Evolutionary conservation across 2,888 invertebrate species (phyloP).

Genomic region (Chrysomela aeneicollis): DNA sequence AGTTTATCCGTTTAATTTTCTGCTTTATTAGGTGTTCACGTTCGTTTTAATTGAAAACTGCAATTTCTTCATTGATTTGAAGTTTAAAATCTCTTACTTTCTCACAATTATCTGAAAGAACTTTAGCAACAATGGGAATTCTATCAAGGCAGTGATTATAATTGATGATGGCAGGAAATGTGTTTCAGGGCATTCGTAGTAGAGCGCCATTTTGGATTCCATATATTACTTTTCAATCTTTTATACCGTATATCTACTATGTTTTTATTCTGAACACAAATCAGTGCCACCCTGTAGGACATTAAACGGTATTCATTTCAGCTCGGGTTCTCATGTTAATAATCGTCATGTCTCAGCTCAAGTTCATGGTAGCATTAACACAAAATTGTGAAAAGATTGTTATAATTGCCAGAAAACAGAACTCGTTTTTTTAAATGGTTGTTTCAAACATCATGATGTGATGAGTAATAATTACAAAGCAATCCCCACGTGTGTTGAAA

Average conservation of each 20-base stretch:
- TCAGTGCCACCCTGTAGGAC: not conserved
- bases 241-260: too few species aligned
- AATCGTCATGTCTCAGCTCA: constrained; percentile 8
- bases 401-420: constrained; percentile 2
- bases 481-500: too few species aligned
- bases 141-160: not conserved
- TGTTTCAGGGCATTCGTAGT: not conserved
- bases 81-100: not conserved
- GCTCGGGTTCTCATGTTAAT: not conserved
- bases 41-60: not conserved
- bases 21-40: not conserved
- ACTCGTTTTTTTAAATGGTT: constrained; percentile 2
- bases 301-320: not conserved
- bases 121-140: not conserved
- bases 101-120: not conserved
- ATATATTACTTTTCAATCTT: too few species aligned
- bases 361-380: constrained; percentile 22
- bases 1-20: not conserved
- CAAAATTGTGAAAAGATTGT: constrained; percentile 21
- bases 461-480: not conserved
- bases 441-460: not conserved
- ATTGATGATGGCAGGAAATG: not conserved
- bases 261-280: too few species aligned
- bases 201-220: too few species aligned
- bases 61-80: not conserved